Conservation (phyloP, 2,888 invertebrate genomes). For the Hypomecis atomaria region DNA sequence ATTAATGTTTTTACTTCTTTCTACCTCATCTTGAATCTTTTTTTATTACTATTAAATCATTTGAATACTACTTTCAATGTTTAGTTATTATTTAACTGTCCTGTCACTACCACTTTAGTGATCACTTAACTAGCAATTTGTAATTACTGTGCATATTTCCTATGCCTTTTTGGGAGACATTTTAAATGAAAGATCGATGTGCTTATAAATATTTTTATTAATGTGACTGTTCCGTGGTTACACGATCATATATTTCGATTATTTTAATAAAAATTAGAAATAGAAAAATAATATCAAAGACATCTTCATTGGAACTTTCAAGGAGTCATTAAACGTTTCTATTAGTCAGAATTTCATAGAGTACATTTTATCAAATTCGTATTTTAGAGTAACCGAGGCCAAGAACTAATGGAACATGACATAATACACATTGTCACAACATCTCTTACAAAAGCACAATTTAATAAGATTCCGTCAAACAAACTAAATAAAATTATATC, state of each 20-base stretch:
- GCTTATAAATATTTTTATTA: constrained; percentile 82
- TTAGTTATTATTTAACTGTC: not conserved
- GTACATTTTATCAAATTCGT: constrained; percentile 34
- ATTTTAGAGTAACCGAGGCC: constrained; percentile 40
- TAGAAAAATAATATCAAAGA: constrained; percentile 85
- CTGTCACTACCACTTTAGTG: not conserved
- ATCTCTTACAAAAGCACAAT: constrained; percentile 63
- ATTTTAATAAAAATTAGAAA: constrained; percentile 83
- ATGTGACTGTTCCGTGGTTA: constrained; percentile 79
- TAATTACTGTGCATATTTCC: no score
- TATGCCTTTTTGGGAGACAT: not conserved
- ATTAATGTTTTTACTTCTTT: constrained; percentile 14
- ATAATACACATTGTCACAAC: constrained; percentile 48
- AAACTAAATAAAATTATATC: constrained; percentile 55
- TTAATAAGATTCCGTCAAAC: constrained; percentile 38
- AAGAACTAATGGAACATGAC: constrained; percentile 45
- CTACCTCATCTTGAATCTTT: constrained; percentile 38
- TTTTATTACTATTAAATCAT: constrained; percentile 12
- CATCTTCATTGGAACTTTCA: constrained; percentile 77
- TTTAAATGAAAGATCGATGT: constrained; percentile 68
- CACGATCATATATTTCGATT: constrained; percentile 78
- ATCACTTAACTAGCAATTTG: no score
- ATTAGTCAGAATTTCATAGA: constrained; percentile 35
- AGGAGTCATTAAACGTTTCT: constrained; percentile 57
- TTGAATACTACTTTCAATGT: constrained; percentile 8